Base-by-base conservation (phyloP, 2,113 vertebrate species). In the Gymnorhina tibicen region DNA sequence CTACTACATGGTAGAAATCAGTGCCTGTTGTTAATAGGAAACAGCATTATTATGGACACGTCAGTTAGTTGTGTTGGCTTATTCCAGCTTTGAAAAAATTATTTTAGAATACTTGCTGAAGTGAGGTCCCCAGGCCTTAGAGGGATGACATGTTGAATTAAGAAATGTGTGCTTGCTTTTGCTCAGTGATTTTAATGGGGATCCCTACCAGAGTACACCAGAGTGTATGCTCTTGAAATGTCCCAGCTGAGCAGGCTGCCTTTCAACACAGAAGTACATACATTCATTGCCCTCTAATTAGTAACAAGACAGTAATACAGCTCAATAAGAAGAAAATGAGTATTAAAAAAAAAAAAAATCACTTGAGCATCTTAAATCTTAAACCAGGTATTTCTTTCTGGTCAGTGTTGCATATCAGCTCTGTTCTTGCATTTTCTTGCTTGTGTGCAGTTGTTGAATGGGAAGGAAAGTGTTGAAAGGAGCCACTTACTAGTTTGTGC, bases 141-240 rank as follows among this genome's bases (percentile, higher is more conserved):
- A 77, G 85, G 56, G 82, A 93, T 94, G 95, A 86, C 93, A 93
- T 7, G 7, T 93, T 95, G 91, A 93, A 94, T 96, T 96, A 92
- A 93, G 79, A 59, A 91, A 55, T 44, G 68, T 67, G 37, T 86
- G 39, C 78, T 44, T 90, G 72, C 82, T 84, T 88, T 86, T 88
- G 42, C 75, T 93, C 59, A 80, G 52, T 88, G 75, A 37, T 96
- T 90, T 94, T 94, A 95, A 96, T 96, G 76, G 95, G 78, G 20
- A 80, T 90, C 53, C 82, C 67, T 85, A 77, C 39, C 63, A 85
- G 79, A 88, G 23, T 30, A 60, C 27, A 53, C 17, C 18, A 27
- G 47, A 68, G 26, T 75, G 5, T 41, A 18, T 13, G 33, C 6
- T 4, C 76, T 94, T 87, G 79, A 66, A 79, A 64, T 35, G 32